A percentile compares a stretch with the other conserved stretches of the same genome.
phyloP scores from a whole-genome alignment of 23 tunicate species.

The Clavelina lepadiformis region DNA sequence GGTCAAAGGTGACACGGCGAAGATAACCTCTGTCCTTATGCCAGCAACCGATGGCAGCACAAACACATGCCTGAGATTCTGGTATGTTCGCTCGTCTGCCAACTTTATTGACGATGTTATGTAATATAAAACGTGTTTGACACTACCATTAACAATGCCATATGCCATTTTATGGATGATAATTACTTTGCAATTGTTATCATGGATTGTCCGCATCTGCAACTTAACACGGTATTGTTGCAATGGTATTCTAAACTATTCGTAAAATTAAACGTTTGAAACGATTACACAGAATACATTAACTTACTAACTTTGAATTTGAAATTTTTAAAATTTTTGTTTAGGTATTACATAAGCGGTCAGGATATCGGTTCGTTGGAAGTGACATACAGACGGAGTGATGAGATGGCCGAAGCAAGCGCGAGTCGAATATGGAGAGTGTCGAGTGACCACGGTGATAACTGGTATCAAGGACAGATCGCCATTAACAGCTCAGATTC shows the following conservation, averaged over 20 bases:
- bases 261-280: too few species aligned
- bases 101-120: too few species aligned
- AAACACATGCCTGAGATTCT: constrained; percentile 33
- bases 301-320: background rate
- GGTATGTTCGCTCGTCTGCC: constrained; percentile 38
- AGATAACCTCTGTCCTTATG: constrained; percentile 25
- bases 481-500: constrained; percentile 22
- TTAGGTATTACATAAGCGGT: constrained; percentile 67
- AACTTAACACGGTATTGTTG: too few species aligned
- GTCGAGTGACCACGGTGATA: constrained; percentile 48
- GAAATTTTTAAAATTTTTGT: too few species aligned
- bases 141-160: too few species aligned
- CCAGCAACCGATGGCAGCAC: constrained; percentile 17
- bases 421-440: constrained; percentile 29
- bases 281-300: too few species aligned
- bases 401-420: constrained; percentile 13
- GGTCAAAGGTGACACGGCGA: constrained; percentile 30
- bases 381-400: background rate
- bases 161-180: too few species aligned
- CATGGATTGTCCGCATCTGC: too few species aligned
- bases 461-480: constrained; percentile 46
- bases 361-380: constrained; percentile 42
- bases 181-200: too few species aligned
- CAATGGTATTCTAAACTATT: too few species aligned
- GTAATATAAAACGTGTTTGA: too few species aligned